A percentile compares a stretch with the other conserved stretches of the same genome.
Conservation (phyloP, 2,888 invertebrate genomes). For the Xanthorhoe designata region DNA sequence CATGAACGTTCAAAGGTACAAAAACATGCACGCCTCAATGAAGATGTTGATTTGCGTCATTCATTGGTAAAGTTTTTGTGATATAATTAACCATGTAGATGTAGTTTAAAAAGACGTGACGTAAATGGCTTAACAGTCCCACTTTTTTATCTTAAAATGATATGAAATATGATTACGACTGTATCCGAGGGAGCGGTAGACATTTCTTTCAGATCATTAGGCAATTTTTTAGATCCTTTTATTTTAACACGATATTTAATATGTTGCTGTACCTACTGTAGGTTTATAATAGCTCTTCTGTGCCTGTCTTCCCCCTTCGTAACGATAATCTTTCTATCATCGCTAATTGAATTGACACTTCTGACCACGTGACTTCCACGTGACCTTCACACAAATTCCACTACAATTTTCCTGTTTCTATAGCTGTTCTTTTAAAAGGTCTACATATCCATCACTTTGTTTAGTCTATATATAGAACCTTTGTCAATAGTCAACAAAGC, state of each 20-base stretch:
- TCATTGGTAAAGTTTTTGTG: neutral
- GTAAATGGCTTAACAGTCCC: slow-evolving; percentile 6
- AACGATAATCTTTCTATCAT: no score
- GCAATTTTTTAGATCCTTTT: no score
- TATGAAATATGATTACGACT: no score
- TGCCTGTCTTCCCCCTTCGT: no score
- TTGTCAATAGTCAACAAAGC: slow-evolving; percentile 5
- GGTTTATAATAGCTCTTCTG: neutral
- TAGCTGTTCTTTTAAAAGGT: neutral
- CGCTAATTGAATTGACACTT: no score
- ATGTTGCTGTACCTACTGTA: neutral
- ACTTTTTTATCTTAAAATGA: slow-evolving; percentile 1
- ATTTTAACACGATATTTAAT: neutral
- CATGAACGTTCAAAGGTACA: neutral
- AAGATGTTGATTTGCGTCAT: slow-evolving; percentile 1
- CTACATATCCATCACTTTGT: slow-evolving; percentile 3
- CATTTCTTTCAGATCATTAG: no score
- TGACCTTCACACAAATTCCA: no score
- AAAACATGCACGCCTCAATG: neutral
- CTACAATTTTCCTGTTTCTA: no score
- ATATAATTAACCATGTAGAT: slow-evolving; percentile 6
- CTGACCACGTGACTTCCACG: no score
- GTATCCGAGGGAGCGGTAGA: no score
- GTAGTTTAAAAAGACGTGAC: slow-evolving; percentile 12
- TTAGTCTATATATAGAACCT: slow-evolving; percentile 3